Conservation (phyloP, 2,888 invertebrate genomes). For the Eilema griseolum region DNA sequence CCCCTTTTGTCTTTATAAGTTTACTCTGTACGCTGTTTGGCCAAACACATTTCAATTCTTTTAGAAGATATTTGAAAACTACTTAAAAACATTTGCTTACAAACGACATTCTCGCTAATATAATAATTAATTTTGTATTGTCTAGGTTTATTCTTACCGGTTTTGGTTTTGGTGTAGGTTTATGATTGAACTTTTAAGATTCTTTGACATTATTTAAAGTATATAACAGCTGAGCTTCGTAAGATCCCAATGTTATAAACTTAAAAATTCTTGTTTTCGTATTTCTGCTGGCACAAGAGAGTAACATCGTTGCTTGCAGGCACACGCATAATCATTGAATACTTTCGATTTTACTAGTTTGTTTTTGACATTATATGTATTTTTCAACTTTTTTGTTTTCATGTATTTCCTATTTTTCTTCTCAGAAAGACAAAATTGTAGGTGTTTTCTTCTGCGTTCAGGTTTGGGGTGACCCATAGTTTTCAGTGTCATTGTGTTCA, state of each 20-base stretch:
- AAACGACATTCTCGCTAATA: constrained; percentile 25
- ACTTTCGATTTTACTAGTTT: constrained; percentile 27
- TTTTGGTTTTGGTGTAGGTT: constrained; percentile 20
- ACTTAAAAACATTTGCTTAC: constrained; percentile 27
- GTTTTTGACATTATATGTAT: constrained; percentile 28
- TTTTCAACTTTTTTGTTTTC: too few relatives aligned
- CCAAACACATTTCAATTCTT: constrained; percentile 20
- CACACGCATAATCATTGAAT: constrained; percentile 26
- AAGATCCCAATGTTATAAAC: constrained; percentile 32
- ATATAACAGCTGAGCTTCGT: constrained; percentile 32
- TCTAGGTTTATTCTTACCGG: constrained; percentile 27
- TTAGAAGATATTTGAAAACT: constrained; percentile 31
- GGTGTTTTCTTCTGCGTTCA: constrained; percentile 23
- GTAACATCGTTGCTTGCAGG: constrained; percentile 20
- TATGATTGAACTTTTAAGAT: constrained; percentile 23
- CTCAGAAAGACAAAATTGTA: constrained; percentile 19
- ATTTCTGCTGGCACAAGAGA: constrained; percentile 22
- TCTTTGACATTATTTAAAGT: constrained; percentile 29
- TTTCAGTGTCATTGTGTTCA: constrained; percentile 17
- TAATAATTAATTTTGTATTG: constrained; percentile 24
- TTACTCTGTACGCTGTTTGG: constrained; percentile 22
- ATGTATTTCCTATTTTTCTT: constrained; percentile 29
- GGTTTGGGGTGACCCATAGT: constrained; percentile 20
- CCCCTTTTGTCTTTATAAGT: constrained; percentile 32
- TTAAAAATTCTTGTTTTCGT: constrained; percentile 34